Percentiles rank a stretch among this genome's conserved stretches.
Evolutionary conservation across 1,140 invertebrate genomes (phyloP).

Genomic region (Oppia nitens): DNA sequence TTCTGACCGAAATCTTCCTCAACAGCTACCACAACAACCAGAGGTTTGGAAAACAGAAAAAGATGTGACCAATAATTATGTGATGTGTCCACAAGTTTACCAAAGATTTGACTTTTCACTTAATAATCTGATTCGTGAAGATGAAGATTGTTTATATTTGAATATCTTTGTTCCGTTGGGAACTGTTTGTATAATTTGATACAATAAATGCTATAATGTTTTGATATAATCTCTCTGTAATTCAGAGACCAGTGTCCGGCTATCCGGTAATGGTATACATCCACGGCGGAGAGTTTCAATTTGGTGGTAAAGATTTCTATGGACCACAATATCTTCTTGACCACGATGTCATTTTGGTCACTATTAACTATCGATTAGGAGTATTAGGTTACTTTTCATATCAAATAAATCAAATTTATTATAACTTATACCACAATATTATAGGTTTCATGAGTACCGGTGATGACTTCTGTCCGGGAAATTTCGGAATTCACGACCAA

Average conservation of each 20-base stretch:
- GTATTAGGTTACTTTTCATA: slow-evolving; percentile 56
- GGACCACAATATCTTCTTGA: slow-evolving; percentile 78
- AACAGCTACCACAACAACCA: not conserved
- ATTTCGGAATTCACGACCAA: slow-evolving; percentile 91
- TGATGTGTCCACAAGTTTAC: slow-evolving; percentile 7
- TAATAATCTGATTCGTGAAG: slow-evolving; percentile 59
- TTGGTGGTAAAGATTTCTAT: slow-evolving; percentile 87
- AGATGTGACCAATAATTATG: not conserved
- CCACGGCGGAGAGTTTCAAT: slow-evolving; percentile 88
- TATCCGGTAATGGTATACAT: slow-evolving; percentile 79
- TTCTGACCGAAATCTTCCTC: not conserved
- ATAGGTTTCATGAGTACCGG: slow-evolving; percentile 60
- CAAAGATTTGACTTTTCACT: not conserved
- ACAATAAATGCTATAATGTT: too few species aligned
- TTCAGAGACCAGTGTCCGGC: slow-evolving; percentile 18
- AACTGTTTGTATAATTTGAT: too few species aligned
- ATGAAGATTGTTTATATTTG: slow-evolving; percentile 90
- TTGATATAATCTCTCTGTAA: slow-evolving; percentile 3
- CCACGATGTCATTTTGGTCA: slow-evolving; percentile 85
- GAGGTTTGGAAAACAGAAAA: not conserved
- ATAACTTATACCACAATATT: not conserved
- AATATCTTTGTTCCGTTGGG: slow-evolving; percentile 75
- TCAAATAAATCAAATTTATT: not conserved
- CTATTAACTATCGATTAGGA: slow-evolving; percentile 91
- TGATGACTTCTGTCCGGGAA: slow-evolving; percentile 62